These are phyloP conservation scores for Lagodon rhomboides DNA, from an alignment of 2,797 vertebrate genomes.

Conservation along the genomic window DNA sequence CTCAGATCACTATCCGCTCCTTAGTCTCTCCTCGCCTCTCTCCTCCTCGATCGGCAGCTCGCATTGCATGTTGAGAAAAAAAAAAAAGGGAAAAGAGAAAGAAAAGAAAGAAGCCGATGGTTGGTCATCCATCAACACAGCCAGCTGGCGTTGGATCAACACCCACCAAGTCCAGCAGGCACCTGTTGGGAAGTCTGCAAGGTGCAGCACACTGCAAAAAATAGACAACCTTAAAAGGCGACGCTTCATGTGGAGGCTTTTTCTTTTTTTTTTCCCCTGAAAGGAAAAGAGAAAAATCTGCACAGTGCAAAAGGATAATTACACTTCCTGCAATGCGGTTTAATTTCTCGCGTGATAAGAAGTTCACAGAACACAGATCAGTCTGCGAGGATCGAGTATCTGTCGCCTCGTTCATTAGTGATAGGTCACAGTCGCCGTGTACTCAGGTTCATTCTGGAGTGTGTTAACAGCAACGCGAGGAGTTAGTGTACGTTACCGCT, in stretches of 20 bases:
- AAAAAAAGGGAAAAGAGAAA: slow-evolving; percentile 23
- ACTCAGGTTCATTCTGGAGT: not conserved
- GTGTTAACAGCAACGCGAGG: too few relatives aligned
- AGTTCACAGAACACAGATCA: not conserved
- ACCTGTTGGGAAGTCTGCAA: slow-evolving; percentile 82
- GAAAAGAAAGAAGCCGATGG: slow-evolving; percentile 62
- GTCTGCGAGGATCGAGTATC: not conserved
- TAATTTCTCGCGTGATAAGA: slow-evolving; percentile 2
- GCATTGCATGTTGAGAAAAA: slow-evolving; percentile 37
- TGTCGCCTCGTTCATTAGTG: not conserved
- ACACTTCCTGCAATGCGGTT: slow-evolving; percentile 1
- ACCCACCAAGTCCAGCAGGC: slow-evolving; percentile 71
- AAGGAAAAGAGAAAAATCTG: slow-evolving; percentile 35
- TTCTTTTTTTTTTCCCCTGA: slow-evolving; percentile 6
- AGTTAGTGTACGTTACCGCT: not conserved
- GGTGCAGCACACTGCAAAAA: slow-evolving; percentile 72
- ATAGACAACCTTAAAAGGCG: slow-evolving; percentile 40
- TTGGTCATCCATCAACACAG: slow-evolving; percentile 68
- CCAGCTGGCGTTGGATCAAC: slow-evolving; percentile 79
- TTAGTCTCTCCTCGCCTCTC: slow-evolving; percentile 71
- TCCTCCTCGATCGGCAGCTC: slow-evolving; percentile 70
- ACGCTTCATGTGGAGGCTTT: slow-evolving; percentile 27
- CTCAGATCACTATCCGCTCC: slow-evolving; percentile 83
- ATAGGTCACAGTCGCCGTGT: not conserved
- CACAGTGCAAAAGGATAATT: slow-evolving; percentile 26